phyloP scores from a whole-genome alignment of 2,797 vertebrate species.

The Cottoperca gobio region DNA sequence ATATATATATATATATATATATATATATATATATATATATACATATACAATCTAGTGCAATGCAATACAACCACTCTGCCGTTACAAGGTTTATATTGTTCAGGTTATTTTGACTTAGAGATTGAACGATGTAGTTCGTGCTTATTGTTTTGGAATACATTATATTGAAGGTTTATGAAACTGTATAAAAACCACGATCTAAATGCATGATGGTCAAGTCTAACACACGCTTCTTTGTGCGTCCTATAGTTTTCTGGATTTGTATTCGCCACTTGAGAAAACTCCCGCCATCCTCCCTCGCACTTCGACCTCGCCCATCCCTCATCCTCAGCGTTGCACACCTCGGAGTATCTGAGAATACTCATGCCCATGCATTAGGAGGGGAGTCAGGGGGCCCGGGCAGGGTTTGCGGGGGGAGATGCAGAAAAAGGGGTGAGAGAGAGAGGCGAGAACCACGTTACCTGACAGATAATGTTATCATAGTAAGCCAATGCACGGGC shows the following conservation, averaged over 20 bases:
- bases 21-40: neutral
- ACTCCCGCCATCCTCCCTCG: constrained; percentile 38
- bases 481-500: constrained; percentile 93
- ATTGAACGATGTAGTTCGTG: too few species aligned
- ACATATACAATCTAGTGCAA: too few species aligned
- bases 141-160: too few species aligned
- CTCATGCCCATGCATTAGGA: constrained; percentile 82
- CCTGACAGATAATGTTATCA: constrained; percentile 95
- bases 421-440: constrained; percentile 77
- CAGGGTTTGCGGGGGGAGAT: constrained; percentile 59
- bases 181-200: neutral
- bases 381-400: constrained; percentile 52
- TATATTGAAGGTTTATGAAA: neutral
- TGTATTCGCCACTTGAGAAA: constrained; percentile 40
- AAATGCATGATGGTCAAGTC: neutral
- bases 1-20: neutral
- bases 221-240: neutral
- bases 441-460: constrained; percentile 90
- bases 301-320: constrained; percentile 26
- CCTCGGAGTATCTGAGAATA: constrained; percentile 57
- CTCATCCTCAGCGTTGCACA: constrained; percentile 44
- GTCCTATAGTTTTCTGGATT: neutral
- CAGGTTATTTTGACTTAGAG: too few species aligned
- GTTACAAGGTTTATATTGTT: too few species aligned
- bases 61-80: too few species aligned